Base-by-base conservation (phyloP, 2,797 vertebrate species). In the Myotis myotis region DNA sequence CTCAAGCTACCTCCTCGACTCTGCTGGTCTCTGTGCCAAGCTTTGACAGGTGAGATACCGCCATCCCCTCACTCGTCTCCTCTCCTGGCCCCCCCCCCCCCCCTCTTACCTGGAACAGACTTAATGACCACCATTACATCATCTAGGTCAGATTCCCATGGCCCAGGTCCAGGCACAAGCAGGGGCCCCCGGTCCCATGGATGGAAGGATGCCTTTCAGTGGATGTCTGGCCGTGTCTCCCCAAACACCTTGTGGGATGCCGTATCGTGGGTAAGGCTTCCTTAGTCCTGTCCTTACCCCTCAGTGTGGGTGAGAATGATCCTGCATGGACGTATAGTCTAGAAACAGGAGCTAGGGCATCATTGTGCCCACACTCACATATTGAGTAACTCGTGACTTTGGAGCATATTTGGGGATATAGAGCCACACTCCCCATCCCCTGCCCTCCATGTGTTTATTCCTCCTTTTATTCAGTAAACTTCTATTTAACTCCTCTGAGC, bases 231-330 rank as follows among this genome's bases (percentile, higher is more conserved):
- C 2, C 95, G 96, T 60, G 97, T 99, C 83, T 98, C 98, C 10
- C 98, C 82, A 13, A 99, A 98, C 97, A 98, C 98, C 1, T 96
- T 99, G 9, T 97, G 99, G 96, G 99, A 99, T 97, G 99, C 99
- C 20, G 91, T 99, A 95, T 98, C 99, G 94, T 99, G 98, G 99
- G 99, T 99, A 98, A 90, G 98, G 1, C 38, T 91, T 94, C 64
- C 38, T 84, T 28, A 33, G 38, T 9, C 41, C 41, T 84, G 49
- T 72, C 30, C 44, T 91, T 74, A 22, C 84, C 76, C 68, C 79
- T 87, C 28, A 53, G 8, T 20, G 41, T 82, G 30, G 55, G 16
- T 68, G 17, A 83, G 41, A 89, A 74, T 76, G 72, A 83, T 76
- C 60, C 57, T 79, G 25, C n/a, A 11, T 87, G 33, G 47, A 87